phyloP scores from a whole-genome alignment of 2,113 vertebrate genomes.

The Tiliqua scincoides region DNA sequence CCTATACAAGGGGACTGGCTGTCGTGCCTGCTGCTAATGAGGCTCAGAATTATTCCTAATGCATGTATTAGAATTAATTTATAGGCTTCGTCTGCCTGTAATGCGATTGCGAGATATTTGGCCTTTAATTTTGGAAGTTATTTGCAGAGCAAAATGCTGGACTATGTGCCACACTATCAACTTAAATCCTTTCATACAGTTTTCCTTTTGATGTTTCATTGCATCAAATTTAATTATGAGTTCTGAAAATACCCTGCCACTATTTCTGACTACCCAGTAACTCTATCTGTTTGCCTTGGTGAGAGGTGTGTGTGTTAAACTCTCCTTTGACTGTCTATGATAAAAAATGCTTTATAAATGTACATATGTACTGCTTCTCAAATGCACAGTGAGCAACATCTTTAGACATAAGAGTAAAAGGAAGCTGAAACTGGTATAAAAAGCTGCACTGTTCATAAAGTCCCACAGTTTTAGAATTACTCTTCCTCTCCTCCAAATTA shows the following conservation, averaged over 20 bases:
- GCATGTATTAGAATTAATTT: slow-evolving; percentile 37
- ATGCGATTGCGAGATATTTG: slow-evolving; percentile 51
- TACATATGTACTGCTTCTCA: not conserved
- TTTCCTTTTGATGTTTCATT: slow-evolving; percentile 61
- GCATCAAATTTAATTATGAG: slow-evolving; percentile 51
- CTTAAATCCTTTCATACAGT: slow-evolving; percentile 38
- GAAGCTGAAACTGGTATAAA: no score
- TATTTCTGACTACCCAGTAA: slow-evolving; percentile 24
- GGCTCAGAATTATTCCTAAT: slow-evolving; percentile 34
- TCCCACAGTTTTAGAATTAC: not conserved
- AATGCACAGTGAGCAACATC: slow-evolving; percentile 10
- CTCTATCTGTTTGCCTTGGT: slow-evolving; percentile 18
- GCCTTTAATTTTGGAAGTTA: slow-evolving; percentile 49
- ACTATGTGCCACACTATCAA: slow-evolving; percentile 49
- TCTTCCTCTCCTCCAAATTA: not conserved
- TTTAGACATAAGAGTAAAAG: no score
- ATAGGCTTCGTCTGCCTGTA: slow-evolving; percentile 46
- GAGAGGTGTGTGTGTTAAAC: not conserved
- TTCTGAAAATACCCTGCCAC: slow-evolving; percentile 35
- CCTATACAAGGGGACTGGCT: not conserved
- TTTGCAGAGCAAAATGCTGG: slow-evolving; percentile 42
- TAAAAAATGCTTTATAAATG: not conserved
- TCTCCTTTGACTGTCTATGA: not conserved
- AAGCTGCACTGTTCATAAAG: slow-evolving; percentile 6
- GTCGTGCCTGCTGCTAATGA: slow-evolving; percentile 13